phyloP scores from a whole-genome alignment of 92 coral and sea anemone genomes.

The Paragorgia papillata region DNA sequence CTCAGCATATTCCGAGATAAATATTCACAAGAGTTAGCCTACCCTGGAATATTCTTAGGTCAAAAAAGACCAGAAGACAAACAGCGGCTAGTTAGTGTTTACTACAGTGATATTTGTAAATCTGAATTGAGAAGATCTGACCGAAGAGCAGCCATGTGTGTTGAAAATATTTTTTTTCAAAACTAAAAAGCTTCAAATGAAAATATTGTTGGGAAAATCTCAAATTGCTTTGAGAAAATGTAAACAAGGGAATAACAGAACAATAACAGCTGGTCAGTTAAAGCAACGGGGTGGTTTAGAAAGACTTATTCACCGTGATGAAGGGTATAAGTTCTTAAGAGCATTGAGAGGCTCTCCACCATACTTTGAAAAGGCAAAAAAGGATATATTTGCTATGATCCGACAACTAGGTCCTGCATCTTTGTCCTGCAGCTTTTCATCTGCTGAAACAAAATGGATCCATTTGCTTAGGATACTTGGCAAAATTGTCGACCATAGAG shows the following conservation, averaged over 20 bases:
- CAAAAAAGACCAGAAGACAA: conserved; percentile 53
- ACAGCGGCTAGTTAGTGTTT: conserved; percentile 10
- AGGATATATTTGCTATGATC: conserved; percentile 55
- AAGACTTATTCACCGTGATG: conserved; percentile 50
- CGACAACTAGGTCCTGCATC: conserved; percentile 60
- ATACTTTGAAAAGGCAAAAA: conserved; percentile 54
- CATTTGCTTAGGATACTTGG: conserved; percentile 23
- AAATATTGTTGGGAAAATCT: conserved; percentile 37
- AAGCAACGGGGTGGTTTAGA: conserved; percentile 49
- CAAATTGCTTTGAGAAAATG: conserved; percentile 56
- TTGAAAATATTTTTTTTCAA: conserved; percentile 40
- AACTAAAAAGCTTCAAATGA: conserved; percentile 55
- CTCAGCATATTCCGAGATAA: conserved; percentile 47
- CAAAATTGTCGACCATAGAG: conserved; percentile 4
- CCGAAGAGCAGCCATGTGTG: conserved; percentile 49
- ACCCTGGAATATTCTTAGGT: conserved; percentile 60
- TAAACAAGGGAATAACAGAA: conserved; percentile 20
- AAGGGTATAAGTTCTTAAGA: conserved; percentile 56
- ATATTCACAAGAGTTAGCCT: conserved; percentile 52
- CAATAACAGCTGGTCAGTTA: conserved; percentile 53
- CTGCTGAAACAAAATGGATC: conserved; percentile 13
- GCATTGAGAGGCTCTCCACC: conserved; percentile 57
- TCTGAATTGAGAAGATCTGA: conserved; percentile 38
- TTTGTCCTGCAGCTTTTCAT: conserved; percentile 33
- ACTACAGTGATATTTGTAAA: conserved; percentile 51